Percentiles rank a stretch among this genome's conserved stretches.
phyloP scores from a whole-genome alignment of 1,140 invertebrate species.

The Cydia strobilella region DNA sequence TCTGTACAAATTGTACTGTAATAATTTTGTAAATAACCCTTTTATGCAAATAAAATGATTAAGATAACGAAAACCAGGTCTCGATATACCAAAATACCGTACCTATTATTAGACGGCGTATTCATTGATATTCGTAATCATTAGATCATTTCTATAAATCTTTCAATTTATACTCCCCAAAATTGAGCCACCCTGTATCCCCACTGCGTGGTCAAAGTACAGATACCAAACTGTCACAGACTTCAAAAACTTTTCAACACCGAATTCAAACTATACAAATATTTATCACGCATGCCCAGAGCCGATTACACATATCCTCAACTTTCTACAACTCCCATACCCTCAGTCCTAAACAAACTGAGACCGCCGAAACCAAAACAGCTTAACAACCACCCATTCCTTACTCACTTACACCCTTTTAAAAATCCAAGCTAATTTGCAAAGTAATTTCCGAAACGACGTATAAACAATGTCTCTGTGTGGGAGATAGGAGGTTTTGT shows the following conservation, averaged over 20 bases:
- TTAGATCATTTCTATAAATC: no score
- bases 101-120: no score
- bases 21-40: no score
- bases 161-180: neutral
- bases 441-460: neutral
- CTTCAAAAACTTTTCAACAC: neutral
- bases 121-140: no score
- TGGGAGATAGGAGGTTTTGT: neutral
- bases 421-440: neutral
- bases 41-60: no score
- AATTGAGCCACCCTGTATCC: neutral
- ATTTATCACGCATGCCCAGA: constrained; percentile 3
- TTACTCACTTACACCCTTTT: neutral
- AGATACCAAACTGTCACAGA: neutral
- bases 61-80: no score
- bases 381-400: neutral
- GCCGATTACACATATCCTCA: constrained; percentile 8
- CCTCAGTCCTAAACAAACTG: constrained; percentile 21
- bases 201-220: neutral
- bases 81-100: no score
- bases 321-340: neutral
- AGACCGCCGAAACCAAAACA: neutral
- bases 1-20: no score
- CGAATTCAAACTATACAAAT: constrained; percentile 7
- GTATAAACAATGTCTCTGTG: neutral